Conservation (phyloP, 2,888 invertebrate genomes). For the Epirrhoe tristata region DNA sequence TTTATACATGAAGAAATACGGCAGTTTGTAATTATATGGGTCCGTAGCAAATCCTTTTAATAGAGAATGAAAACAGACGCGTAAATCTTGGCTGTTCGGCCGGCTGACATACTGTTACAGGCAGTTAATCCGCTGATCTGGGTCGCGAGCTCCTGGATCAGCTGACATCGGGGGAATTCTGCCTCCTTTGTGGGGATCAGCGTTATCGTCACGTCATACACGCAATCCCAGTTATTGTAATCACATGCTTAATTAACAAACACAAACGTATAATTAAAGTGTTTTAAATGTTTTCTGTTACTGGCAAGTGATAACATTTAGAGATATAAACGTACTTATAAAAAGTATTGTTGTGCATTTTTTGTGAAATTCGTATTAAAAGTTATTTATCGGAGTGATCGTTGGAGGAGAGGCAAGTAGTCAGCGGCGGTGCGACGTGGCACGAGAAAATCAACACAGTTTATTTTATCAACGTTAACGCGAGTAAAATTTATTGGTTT, state of each 20-base stretch:
- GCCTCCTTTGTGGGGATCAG: conserved; percentile 63
- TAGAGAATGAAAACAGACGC: conserved; percentile 69
- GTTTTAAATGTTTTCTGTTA: neutral
- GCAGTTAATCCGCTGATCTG: conserved; percentile 80
- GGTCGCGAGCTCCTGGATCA: conserved; percentile 68
- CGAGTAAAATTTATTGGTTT: conserved; percentile 68
- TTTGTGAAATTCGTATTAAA: neutral
- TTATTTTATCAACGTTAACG: conserved; percentile 67
- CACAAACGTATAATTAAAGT: neutral
- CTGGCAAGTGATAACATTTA: neutral
- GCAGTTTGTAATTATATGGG: conserved; percentile 12
- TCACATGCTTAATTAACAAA: conserved; percentile 38
- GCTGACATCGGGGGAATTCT: conserved; percentile 63
- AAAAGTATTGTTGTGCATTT: conserved; percentile 1
- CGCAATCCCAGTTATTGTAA: conserved; percentile 41
- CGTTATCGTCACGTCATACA: conserved; percentile 66
- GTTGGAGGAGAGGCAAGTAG: conserved; percentile 12
- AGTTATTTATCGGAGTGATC: conserved; percentile 10
- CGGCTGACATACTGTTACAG: conserved; percentile 78
- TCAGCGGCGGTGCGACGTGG: conserved; percentile 8
- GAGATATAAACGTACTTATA: conserved; percentile 4
- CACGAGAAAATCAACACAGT: conserved; percentile 44
- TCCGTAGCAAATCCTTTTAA: conserved; percentile 43
- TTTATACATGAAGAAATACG: conserved; percentile 18
- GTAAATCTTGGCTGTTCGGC: conserved; percentile 76